These are phyloP conservation scores for Condylura cristata DNA, from an alignment of 2,113 vertebrate genomes.

Conservation along the genomic window DNA sequence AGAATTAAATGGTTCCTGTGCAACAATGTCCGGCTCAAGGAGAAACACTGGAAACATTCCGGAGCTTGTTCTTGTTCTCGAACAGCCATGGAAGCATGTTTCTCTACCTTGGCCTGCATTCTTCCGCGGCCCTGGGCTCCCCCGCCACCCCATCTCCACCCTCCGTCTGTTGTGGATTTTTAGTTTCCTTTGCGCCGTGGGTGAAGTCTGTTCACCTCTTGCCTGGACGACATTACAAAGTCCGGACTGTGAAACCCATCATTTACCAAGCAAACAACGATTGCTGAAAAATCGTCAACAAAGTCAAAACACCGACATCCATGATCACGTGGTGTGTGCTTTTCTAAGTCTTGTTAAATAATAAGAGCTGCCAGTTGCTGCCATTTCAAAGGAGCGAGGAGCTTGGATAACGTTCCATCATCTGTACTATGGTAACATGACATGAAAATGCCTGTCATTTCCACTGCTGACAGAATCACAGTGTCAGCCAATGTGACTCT, in stretches of 20 bases:
- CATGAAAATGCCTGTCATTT: background rate
- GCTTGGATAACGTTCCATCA: background rate
- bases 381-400: background rate
- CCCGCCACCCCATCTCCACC: background rate
- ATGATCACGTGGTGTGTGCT: background rate
- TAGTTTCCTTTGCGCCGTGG: background rate
- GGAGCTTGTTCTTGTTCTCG: background rate
- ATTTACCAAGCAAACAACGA: background rate
- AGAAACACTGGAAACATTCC: background rate
- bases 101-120: background rate
- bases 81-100: background rate
- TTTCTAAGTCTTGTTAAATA: background rate
- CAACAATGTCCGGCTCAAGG: background rate
- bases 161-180: background rate
- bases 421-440: background rate
- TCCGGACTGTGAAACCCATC: background rate
- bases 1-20: background rate
- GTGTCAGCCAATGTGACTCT: background rate
- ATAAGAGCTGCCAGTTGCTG: background rate
- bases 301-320: background rate
- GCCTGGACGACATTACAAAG: background rate
- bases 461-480: background rate
- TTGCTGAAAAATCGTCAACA: conserved; percentile 1
- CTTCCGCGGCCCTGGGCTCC: background rate
- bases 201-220: background rate